phyloP scores from a whole-genome alignment of 2,113 vertebrate species.

The Ivindomyrus marchei region DNA sequence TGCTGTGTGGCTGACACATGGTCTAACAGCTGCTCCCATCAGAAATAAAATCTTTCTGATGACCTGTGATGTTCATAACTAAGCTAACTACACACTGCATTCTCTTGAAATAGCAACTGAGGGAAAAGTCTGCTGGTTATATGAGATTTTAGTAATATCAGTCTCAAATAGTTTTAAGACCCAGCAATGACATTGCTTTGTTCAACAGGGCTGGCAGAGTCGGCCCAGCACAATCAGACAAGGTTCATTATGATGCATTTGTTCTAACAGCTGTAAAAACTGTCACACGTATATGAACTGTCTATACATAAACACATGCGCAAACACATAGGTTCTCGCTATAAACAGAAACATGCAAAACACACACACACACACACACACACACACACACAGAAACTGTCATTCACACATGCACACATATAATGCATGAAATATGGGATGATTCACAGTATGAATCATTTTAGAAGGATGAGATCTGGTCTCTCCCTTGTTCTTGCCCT shows the following conservation, averaged over 20 bases:
- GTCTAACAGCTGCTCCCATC: slow-evolving; percentile 3
- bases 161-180: not conserved
- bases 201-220: not conserved
- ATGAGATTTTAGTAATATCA: not conserved
- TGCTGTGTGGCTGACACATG: not conserved
- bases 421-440: not conserved
- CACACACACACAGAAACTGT: not conserved
- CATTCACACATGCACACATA: slow-evolving; percentile 6
- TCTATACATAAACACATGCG: not conserved
- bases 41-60: not conserved
- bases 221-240: not conserved
- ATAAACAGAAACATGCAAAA: not conserved
- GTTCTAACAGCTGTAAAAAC: not conserved
- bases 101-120: not conserved
- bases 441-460: not conserved
- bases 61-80: not conserved
- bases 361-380: not conserved
- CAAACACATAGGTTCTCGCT: not conserved
- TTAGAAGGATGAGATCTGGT: not conserved
- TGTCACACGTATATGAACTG: not conserved
- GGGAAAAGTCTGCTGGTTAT: not conserved
- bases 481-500: not conserved
- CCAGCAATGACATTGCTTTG: not conserved
- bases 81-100: not conserved
- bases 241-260: not conserved